phyloP scores from a whole-genome alignment of 2,888 invertebrate genomes.

The Campoplex capitator region DNA sequence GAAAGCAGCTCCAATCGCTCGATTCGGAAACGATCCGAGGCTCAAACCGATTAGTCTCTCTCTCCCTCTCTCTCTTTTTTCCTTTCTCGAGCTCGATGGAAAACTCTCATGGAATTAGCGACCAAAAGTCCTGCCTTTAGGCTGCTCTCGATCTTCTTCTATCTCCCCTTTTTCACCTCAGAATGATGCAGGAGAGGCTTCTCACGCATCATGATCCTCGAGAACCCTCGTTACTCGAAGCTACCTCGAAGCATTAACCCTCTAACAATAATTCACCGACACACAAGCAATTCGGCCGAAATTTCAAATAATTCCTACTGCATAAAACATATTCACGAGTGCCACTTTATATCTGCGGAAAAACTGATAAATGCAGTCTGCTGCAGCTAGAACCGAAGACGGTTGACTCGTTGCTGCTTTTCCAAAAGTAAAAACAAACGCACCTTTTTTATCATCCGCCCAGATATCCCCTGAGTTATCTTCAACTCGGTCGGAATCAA shows the following conservation, averaged over 20 bases:
- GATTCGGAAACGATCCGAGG: conserved; percentile 59
- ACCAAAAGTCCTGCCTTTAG: conserved; percentile 8
- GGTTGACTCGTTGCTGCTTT: background rate
- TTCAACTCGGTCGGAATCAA: background rate
- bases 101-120: conserved; percentile 60
- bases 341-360: background rate
- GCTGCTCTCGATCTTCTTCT: conserved; percentile 30
- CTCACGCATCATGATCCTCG: background rate
- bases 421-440: background rate
- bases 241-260: background rate
- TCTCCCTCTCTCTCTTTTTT: background rate
- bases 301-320: background rate
- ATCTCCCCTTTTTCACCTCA: conserved; percentile 11
- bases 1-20: conserved; percentile 29
- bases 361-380: background rate
- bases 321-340: background rate
- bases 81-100: conserved; percentile 42
- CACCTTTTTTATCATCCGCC: background rate
- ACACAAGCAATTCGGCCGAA: background rate
- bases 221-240: conserved; percentile 10
- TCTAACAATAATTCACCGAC: background rate
- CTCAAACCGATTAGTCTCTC: conserved; percentile 54
- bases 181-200: conserved; percentile 19
- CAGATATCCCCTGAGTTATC: background rate
- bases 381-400: background rate